Conservation (phyloP, 2,113 vertebrate genomes). For the Clarias macrocephalus region DNA sequence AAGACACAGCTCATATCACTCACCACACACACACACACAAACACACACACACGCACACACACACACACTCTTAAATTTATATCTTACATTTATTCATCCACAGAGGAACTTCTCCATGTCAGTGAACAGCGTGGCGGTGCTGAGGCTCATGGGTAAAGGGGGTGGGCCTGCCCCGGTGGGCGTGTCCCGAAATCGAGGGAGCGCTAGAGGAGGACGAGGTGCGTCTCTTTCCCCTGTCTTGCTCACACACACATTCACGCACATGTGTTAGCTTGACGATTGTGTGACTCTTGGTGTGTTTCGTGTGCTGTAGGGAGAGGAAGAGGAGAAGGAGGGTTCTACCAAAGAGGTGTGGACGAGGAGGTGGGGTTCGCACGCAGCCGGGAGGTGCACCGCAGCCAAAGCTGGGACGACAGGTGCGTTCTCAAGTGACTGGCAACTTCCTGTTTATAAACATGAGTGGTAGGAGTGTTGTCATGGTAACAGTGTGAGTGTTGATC, state of each 20-base stretch:
- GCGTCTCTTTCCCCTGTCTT: background rate
- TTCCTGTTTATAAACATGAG: background rate
- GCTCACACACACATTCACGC: background rate
- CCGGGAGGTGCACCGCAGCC: constrained; percentile 78
- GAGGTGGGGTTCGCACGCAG: constrained; percentile 75
- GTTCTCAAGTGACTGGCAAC: background rate
- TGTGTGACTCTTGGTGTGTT: background rate
- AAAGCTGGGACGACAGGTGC: constrained; percentile 83
- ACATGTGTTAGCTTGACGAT: background rate
- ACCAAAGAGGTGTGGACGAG: constrained; percentile 79
- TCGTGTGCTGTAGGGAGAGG: constrained; percentile 68
- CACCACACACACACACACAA: background rate
- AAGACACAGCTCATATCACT: background rate
- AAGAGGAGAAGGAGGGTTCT: constrained; percentile 75
- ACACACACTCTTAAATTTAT: background rate
- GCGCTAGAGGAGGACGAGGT: constrained; percentile 76
- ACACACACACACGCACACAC: background rate
- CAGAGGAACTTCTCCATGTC: constrained; percentile 84
- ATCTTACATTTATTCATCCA: constrained; percentile 16
- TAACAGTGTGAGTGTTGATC: background rate
- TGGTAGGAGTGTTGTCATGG: constrained; percentile 2
- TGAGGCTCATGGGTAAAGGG: constrained; percentile 81
- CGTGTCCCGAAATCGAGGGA: constrained; percentile 73
- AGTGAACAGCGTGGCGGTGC: constrained; percentile 81
- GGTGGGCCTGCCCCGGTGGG: constrained; percentile 63